Base-by-base conservation (phyloP, 2,888 invertebrate species). In the Eupithecia dodoneata region DNA sequence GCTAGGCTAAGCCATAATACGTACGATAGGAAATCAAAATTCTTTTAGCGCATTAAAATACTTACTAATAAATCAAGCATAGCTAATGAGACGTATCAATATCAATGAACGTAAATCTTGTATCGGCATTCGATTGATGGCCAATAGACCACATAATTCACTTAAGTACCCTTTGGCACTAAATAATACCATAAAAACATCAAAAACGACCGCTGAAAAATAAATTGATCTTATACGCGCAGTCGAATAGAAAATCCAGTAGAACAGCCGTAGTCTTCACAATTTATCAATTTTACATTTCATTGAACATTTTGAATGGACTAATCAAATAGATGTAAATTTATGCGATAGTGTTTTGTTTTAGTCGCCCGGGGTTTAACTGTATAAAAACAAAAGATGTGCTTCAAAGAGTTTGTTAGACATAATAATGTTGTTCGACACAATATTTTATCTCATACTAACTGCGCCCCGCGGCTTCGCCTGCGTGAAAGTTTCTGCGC, bases 281-380 rank as follows among this genome's bases (percentile, higher is more conserved):
- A 84, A 84, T 86, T 85, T 85, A 85, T 83, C 83, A 85, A 84
- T 85, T 86, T 84, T 80, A 81, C 81, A 82, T 83, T 83, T 76
- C 81, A 85, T 80, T 83, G 87, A 77, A 78, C 82, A 83, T 77
- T 79, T 73, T 85, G 81, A 87, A 86, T 83, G 82, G 74, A 77
- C 81, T 81, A 83, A 84, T 85, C 80, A 80, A 79, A 77, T 74
- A 75, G 76, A 69, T 75, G 71, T 71, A 69, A 74, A 79, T 78
- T 76, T 55, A 72, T 63, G 73, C 69, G 74, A 72, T 77, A 77
- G 73, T 78, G 52, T 74, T 75, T 78, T 77, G 71, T 72, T 79
- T 4, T 47, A 70, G 59, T 1, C n/a, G 15, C 52, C 52, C 15
- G 52, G 52, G 7, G 55, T n/a, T 52, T 15, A 1, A n/a, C n/a